Evolutionary conservation across 2,888 invertebrate species (phyloP).

Genomic region (Leptinotarsa juncta): DNA sequence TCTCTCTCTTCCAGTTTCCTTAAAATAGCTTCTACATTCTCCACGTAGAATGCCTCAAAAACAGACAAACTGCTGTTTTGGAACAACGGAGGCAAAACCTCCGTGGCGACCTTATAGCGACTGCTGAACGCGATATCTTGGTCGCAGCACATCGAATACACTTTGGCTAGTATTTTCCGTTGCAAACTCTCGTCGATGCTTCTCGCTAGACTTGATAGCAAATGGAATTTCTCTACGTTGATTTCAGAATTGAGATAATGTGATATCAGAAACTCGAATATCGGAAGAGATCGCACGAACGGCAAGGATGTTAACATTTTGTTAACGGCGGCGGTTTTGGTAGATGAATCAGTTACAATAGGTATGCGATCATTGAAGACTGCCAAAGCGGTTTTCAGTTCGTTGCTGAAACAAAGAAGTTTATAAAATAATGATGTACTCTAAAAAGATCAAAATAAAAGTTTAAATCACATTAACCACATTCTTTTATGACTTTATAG

Average conservation of each 20-base stretch:
- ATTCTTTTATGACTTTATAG: no score
- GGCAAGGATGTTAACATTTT: constrained; percentile 49
- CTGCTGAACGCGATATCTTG: constrained; percentile 33
- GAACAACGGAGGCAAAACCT: constrained; percentile 52
- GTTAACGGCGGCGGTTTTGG: constrained; percentile 38
- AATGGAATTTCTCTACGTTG: constrained; percentile 42
- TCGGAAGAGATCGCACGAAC: constrained; percentile 38
- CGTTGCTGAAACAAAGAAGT: constrained; percentile 24
- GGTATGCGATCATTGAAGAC: constrained; percentile 16
- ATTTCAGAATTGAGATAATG: constrained; percentile 45
- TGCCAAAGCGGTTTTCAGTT: constrained; percentile 23
- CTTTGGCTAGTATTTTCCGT: constrained; percentile 42
- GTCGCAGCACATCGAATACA: constrained; percentile 48
- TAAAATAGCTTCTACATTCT: constrained; percentile 51
- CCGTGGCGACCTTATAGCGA: constrained; percentile 52
- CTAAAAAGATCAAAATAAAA: no score
- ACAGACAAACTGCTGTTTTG: constrained; percentile 48
- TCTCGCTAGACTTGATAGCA: constrained; percentile 47
- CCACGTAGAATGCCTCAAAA: constrained; percentile 57
- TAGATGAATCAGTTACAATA: constrained; percentile 4
- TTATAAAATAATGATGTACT: not conserved
- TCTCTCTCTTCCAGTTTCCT: constrained; percentile 42
- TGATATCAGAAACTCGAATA: constrained; percentile 53
- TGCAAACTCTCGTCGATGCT: constrained; percentile 43
- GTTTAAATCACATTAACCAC: no score